phyloP scores from a whole-genome alignment of 2,113 vertebrate genomes.

The Tamias sibiricus region DNA sequence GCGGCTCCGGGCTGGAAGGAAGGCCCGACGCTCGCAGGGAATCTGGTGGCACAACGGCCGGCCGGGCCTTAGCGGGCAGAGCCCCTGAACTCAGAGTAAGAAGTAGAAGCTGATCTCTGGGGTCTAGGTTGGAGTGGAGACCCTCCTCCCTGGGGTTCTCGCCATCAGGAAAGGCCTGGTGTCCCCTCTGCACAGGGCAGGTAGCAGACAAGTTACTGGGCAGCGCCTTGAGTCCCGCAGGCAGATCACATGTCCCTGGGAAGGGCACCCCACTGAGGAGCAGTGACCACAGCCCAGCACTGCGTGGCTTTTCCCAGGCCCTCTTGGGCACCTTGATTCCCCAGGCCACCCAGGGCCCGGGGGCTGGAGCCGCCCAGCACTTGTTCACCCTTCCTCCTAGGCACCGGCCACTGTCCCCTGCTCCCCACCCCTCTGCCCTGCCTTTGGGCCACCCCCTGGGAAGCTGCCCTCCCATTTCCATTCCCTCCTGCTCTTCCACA shows the following conservation, averaged over 20 bases:
- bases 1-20: not conserved
- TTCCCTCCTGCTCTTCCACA: not conserved
- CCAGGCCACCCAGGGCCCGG: accelerated
- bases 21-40: not conserved
- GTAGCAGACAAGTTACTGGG: not conserved
- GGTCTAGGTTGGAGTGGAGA: not conserved
- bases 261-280: not conserved
- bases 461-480: not conserved
- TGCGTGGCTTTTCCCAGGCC: not conserved
- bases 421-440: accelerated
- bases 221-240: accelerated
- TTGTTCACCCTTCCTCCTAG: not conserved
- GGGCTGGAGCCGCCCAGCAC: accelerated
- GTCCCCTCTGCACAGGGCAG: not conserved
- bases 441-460: accelerated
- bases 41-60: too few relatives aligned
- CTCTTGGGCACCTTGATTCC: accelerated
- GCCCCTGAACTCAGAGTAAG: not conserved
- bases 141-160: too few relatives aligned
- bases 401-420: too few relatives aligned
- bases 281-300: accelerated
- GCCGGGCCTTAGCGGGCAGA: not conserved
- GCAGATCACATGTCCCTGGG: accelerated
- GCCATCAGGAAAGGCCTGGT: accelerated
- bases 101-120: not conserved